These are phyloP conservation scores for Porites rus DNA, from an alignment of 92 coral and sea anemone genomes.

Conservation along the genomic window DNA sequence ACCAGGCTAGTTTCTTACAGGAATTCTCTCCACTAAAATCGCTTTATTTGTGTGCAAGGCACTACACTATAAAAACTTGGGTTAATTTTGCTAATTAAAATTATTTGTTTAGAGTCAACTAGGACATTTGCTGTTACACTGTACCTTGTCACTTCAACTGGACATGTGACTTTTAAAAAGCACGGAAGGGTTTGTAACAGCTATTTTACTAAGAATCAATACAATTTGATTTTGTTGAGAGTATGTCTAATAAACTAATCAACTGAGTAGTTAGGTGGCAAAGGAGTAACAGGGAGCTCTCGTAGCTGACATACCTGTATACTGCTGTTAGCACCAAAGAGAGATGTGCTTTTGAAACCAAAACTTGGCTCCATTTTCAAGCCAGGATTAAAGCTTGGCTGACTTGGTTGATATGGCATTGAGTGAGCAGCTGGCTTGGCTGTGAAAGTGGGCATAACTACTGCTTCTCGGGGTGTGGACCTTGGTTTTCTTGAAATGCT, in stretches of 20 bases:
- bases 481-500: conserved; percentile 19
- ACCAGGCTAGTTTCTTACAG: neutral
- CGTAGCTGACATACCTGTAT: conserved; percentile 50
- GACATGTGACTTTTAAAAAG: too few relatives aligned
- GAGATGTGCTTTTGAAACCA: conserved; percentile 19
- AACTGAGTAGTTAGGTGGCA: conserved; percentile 26
- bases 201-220: too few relatives aligned
- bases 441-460: conserved; percentile 38
- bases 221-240: neutral
- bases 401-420: conserved; percentile 25
- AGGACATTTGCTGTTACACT: neutral
- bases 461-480: conserved; percentile 12
- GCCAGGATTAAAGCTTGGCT: conserved; percentile 8
- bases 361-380: conserved; percentile 35
- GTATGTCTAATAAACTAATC: neutral
- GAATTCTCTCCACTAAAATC: neutral
- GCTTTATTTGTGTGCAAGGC: neutral
- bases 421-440: conserved; percentile 24
- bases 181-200: too few relatives aligned
- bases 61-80: neutral
- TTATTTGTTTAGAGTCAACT: neutral
- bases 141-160: neutral
- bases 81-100: neutral
- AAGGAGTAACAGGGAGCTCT: conserved; percentile 40
- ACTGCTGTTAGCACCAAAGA: neutral